These are phyloP conservation scores for Drosophila neotestacea DNA, from an alignment of 2,888 invertebrate species.

Conservation along the genomic window DNA sequence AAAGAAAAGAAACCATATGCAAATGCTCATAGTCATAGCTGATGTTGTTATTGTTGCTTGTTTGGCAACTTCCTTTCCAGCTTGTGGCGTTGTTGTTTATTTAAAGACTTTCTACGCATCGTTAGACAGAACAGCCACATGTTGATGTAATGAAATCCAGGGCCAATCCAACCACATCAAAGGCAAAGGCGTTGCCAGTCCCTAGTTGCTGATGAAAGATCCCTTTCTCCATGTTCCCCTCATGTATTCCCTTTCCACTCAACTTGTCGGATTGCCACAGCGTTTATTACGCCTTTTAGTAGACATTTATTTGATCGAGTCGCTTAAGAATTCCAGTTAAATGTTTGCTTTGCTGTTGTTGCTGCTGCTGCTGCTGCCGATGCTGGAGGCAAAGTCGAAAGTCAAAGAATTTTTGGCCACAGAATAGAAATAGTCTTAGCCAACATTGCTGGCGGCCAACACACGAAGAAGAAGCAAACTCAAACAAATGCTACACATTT, in stretches of 20 bases:
- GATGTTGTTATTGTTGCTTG: slow-evolving; percentile 39
- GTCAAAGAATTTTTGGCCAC: slow-evolving; percentile 43
- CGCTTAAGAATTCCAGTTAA: slow-evolving; percentile 67
- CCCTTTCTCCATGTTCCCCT: background rate
- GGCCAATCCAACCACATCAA: slow-evolving; percentile 69
- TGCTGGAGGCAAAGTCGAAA: slow-evolving; percentile 25
- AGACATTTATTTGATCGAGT: slow-evolving; percentile 43
- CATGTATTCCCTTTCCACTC: background rate
- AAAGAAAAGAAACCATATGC: slow-evolving; percentile 58
- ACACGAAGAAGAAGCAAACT: slow-evolving; percentile 49
- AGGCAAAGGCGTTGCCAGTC: slow-evolving; percentile 40
- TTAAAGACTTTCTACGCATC: slow-evolving; percentile 71
- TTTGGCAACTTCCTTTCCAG: slow-evolving; percentile 61
- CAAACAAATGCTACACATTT: slow-evolving; percentile 66
- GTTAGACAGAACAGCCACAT: slow-evolving; percentile 70
- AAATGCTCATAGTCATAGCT: slow-evolving; percentile 57
- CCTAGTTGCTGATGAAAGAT: slow-evolving; percentile 32
- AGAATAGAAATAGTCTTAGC: slow-evolving; percentile 14
- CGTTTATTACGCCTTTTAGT: slow-evolving; percentile 70
- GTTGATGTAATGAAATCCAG: slow-evolving; percentile 70
- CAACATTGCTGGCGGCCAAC: slow-evolving; percentile 38
- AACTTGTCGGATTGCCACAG: background rate
- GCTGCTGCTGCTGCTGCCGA: slow-evolving; percentile 4
- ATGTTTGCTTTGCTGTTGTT: slow-evolving; percentile 47
- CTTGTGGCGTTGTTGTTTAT: slow-evolving; percentile 67